These are phyloP conservation scores for Bos indicus DNA, from an alignment of 2,113 vertebrate species.

Conservation along the genomic window DNA sequence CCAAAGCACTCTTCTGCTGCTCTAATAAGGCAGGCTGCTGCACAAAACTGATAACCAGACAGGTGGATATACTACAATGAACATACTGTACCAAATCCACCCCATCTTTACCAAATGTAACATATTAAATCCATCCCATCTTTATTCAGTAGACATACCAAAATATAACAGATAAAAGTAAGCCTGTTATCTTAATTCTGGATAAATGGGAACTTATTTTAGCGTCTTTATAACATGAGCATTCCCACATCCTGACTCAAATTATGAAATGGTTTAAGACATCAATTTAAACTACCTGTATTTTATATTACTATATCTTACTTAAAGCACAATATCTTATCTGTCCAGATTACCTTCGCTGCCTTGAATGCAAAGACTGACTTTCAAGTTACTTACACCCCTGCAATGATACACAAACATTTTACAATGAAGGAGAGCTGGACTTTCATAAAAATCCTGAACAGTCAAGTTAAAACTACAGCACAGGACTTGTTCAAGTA, in stretches of 20 bases:
- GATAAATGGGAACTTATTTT: not conserved
- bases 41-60: not conserved
- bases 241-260: not conserved
- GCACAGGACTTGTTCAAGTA: constrained; percentile 21
- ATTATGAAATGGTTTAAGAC: not conserved
- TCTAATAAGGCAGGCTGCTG: not conserved
- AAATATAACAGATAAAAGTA: not conserved
- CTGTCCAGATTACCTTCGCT: constrained; percentile 29
- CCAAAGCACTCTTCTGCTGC: not conserved
- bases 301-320: constrained; percentile 28
- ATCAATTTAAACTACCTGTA: constrained; percentile 22
- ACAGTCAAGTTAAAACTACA: not conserved
- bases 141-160: not conserved
- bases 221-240: not conserved
- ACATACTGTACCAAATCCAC: not conserved
- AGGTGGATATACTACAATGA: not conserved
- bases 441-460: constrained; percentile 44
- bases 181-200: not conserved
- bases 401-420: constrained; percentile 19
- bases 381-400: constrained; percentile 23
- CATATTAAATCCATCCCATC: not conserved
- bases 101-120: not conserved
- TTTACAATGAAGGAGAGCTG: constrained; percentile 15
- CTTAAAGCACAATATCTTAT: constrained; percentile 30
- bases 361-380: constrained; percentile 37